Evolutionary conservation across 1,140 invertebrate species (phyloP), one percentile per base, ranked within the genome.

Genomic region (Copidosoma floridanum): DNA sequence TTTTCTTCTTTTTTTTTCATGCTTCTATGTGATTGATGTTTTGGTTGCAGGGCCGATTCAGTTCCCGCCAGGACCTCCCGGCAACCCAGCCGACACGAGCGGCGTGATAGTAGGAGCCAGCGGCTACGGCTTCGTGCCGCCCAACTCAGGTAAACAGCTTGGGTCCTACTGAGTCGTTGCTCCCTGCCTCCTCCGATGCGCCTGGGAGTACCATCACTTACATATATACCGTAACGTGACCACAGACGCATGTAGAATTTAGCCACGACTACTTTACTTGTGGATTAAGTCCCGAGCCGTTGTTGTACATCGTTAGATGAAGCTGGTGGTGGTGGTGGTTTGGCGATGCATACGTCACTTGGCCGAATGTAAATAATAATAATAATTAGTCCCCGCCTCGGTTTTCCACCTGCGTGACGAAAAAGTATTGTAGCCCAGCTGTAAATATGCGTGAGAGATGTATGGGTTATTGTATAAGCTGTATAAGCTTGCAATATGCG

Each of bases 71-170:
- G 85, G 86, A 32, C 86, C 87, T 8, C 78, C 83, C 56, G 82
- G 83, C 27, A 84, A 83, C 66, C 77, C 76, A 12, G 79, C 80
- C 18, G 86, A 89, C 68, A 85, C 85, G 29, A 89, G 88, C 65
- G 88, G 88, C 18, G 88, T 89, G 11, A 75, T 88, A 27, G 83
- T 85, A 6, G 88, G 88, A 46, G 88, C 87, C 40, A 89, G 87
- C 48, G 88, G 88, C 61, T 90, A 84, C 67, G 88, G 88, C 68
- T 89, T 89, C 70, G 87, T 89, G 26, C 87, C 88, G 64, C 87
- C 87, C 62, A 82, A 84, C 76, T 72, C 71, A 80, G 78, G 78
- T 81, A 80, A 81, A 73, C 67, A 52, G 21, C 52, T 60, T 26
- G 50, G 58, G 14, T 24, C 27, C 29, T 12, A 16, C 16, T 57